Evolutionary conservation across 2,797 vertebrate species (phyloP).

Genomic region (Mormyrus proboscirostris): DNA sequence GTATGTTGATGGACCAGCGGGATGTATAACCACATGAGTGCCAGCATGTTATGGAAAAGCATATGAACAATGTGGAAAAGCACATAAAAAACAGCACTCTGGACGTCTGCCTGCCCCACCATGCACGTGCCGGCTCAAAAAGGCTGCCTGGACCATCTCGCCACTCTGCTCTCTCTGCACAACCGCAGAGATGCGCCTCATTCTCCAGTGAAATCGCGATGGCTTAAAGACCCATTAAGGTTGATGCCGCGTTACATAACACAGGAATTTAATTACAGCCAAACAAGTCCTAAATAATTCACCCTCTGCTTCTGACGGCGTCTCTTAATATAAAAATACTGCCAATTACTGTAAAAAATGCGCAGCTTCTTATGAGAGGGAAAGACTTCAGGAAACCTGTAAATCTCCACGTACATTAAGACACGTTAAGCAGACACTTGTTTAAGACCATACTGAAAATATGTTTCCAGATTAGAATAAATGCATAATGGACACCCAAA

Average conservation of each 20-base stretch:
- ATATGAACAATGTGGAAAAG: not conserved
- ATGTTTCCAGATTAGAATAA: slow-evolving; percentile 33
- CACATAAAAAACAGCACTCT: not conserved
- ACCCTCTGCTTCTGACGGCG: not conserved
- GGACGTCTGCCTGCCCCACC: not conserved
- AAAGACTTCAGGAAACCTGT: not conserved
- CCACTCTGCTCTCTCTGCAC: not conserved
- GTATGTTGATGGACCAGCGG: no score
- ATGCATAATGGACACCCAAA: slow-evolving; percentile 16
- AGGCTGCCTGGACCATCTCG: no score
- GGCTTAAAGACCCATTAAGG: not conserved
- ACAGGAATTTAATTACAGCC: not conserved
- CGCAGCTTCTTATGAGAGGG: not conserved
- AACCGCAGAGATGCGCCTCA: not conserved
- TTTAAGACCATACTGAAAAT: slow-evolving; percentile 30
- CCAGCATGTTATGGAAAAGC: not conserved
- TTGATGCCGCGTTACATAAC: not conserved
- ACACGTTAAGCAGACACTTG: not conserved
- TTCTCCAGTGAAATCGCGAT: not conserved
- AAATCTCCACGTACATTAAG: not conserved
- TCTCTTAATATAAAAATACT: not conserved
- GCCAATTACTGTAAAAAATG: not conserved
- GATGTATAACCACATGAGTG: not conserved
- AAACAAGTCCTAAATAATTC: not conserved
- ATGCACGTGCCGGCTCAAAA: not conserved